Conservation (phyloP, 2,797 vertebrate species). For the Epinephelus malabaricus region DNA sequence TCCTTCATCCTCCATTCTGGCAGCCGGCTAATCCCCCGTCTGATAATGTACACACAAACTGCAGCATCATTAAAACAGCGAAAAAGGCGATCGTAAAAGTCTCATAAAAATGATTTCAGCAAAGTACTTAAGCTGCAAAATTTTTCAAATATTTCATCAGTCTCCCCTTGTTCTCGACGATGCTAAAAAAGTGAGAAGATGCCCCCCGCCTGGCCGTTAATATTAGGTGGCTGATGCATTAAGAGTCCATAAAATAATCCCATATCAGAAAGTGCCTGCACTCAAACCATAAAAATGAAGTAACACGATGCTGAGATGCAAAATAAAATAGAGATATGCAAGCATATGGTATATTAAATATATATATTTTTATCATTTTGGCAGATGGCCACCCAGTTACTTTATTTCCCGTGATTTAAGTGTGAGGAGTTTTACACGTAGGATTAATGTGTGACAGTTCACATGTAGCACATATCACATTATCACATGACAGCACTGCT, state of each 20-base stretch:
- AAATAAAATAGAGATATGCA: conserved; percentile 55
- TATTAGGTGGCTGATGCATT: conserved; percentile 62
- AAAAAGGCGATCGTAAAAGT: conserved; percentile 40
- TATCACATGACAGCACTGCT: conserved; percentile 46
- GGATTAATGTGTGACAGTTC: conserved; percentile 53
- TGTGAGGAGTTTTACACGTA: conserved; percentile 31
- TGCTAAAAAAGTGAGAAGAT: conserved; percentile 17
- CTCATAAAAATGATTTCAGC: conserved; percentile 59
- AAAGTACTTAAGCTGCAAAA: conserved; percentile 46
- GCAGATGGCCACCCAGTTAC: conserved; percentile 56
- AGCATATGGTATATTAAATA: conserved; percentile 50
- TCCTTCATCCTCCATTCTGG: conserved; percentile 53
- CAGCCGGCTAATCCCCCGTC: conserved; percentile 57
- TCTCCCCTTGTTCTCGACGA: conserved; percentile 22
- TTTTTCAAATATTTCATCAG: conserved; percentile 43
- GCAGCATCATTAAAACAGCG: conserved; percentile 66
- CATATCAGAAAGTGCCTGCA: conserved; percentile 55
- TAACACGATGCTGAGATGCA: conserved; percentile 44
- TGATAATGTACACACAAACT: conserved; percentile 62
- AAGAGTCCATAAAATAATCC: conserved; percentile 69
- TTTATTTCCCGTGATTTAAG: conserved; percentile 54
- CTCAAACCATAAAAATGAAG: conserved; percentile 65
- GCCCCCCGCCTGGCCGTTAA: conserved; percentile 33
- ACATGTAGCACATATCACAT: conserved; percentile 40
- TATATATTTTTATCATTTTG: conserved; percentile 44